Conservation (phyloP, 1,140 invertebrate genomes). For the Bombus waltoni region DNA sequence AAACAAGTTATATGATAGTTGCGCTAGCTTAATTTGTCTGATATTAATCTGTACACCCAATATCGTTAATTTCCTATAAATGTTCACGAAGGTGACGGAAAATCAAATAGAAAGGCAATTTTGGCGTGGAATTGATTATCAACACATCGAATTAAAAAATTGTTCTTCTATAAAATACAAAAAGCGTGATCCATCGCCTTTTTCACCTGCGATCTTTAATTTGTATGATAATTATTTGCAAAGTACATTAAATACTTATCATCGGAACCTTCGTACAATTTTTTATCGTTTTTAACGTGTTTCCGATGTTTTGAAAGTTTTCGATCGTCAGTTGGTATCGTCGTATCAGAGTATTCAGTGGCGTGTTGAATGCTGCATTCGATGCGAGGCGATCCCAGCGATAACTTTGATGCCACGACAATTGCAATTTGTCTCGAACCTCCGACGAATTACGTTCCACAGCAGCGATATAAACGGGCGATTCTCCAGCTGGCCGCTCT, state of each 20-base stretch:
- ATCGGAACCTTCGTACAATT: too few species aligned
- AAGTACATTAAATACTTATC: neutral
- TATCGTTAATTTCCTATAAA: neutral
- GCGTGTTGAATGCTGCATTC: neutral
- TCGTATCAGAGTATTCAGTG: neutral
- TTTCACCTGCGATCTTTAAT: neutral
- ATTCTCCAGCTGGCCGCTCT: neutral
- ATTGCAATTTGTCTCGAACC: constrained; percentile 41
- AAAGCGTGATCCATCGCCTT: neutral
- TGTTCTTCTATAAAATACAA: neutral
- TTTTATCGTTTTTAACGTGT: neutral
- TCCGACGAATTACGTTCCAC: constrained; percentile 6
- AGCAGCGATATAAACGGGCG: neutral
- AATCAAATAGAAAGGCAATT: neutral
- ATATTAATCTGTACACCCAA: too few species aligned
- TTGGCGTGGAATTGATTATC: too few species aligned
- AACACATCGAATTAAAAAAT: neutral
- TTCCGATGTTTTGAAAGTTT: neutral
- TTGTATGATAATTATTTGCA: neutral
- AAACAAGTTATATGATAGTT: too few species aligned
- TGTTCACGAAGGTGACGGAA: neutral
- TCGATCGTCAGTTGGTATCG: neutral
- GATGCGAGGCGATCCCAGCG: neutral
- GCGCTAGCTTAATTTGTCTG: too few species aligned
- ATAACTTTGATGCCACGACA: constrained; percentile 28